Conservation (phyloP, 2,113 vertebrate genomes). For the Monopterus albus region DNA sequence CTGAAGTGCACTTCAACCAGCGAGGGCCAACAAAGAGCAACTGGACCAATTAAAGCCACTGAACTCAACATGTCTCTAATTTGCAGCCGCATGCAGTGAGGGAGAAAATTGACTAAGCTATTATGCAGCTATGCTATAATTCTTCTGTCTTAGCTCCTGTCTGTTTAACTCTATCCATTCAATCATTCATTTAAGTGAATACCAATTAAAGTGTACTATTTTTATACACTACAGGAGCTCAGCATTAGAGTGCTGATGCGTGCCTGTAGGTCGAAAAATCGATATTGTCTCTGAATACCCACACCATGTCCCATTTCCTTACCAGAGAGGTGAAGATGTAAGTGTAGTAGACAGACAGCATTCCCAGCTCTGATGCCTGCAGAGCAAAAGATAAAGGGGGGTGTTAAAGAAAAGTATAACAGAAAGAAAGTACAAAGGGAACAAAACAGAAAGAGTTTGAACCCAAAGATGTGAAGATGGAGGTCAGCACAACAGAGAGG, state of each 20-base stretch:
- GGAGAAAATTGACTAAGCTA: conserved; percentile 24
- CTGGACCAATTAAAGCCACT: not conserved
- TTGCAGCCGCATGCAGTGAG: conserved; percentile 24
- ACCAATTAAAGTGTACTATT: conserved; percentile 36
- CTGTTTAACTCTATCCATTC: conserved; percentile 22
- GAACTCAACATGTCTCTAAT: conserved; percentile 15
- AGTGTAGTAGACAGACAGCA: conserved; percentile 97
- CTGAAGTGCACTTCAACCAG: conserved; percentile 28
- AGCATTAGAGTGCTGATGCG: not conserved
- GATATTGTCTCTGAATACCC: conserved; percentile 3
- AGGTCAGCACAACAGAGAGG: conserved; percentile 10
- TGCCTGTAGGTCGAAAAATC: conserved; percentile 33
- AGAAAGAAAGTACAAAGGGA: conserved; percentile 7
- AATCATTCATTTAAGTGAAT: conserved; percentile 30
- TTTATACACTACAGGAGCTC: conserved; percentile 5
- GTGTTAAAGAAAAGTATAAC: conserved; percentile 24
- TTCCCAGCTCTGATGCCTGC: conserved; percentile 96
- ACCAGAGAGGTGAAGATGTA: conserved; percentile 99
- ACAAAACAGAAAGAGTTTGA: conserved; percentile 15
- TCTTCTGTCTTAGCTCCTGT: conserved; percentile 20
- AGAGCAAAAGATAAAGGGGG: conserved; percentile 63
- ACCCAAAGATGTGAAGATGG: conserved; percentile 31
- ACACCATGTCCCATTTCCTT: conserved; percentile 71
- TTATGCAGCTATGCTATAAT: conserved; percentile 16
- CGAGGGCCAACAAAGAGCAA: not conserved